A percentile compares a stretch with the other conserved stretches of the same genome.
Conservation (phyloP, 1,140 invertebrate genomes). For the Trissolcus basalis region DNA sequence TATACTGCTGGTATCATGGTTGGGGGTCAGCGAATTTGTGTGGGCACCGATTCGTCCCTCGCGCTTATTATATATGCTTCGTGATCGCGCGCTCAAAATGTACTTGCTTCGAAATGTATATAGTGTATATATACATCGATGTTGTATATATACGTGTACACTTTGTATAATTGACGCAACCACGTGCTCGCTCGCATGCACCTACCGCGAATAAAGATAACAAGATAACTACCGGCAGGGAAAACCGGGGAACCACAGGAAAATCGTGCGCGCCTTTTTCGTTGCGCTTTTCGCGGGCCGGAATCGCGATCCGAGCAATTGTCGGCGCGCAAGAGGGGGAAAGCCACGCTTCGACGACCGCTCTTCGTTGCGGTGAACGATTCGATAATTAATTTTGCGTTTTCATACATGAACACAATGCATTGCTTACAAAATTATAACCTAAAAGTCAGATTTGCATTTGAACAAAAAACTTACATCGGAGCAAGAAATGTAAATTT, state of each 20-base stretch:
- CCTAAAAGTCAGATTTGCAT: no score
- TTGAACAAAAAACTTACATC: no score
- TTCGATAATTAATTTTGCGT: conserved; percentile 11
- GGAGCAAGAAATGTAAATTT: no score
- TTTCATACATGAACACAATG: neutral
- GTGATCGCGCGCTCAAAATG: no score
- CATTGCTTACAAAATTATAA: neutral
- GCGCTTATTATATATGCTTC: no score
- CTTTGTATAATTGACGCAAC: conserved; percentile 47
- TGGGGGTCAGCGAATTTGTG: no score
- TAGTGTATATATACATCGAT: neutral
- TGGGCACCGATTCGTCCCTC: no score
- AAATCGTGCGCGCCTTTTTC: conserved; percentile 43
- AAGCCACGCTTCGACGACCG: conserved; percentile 9
- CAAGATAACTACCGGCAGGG: conserved; percentile 19
- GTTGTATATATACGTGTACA: no score
- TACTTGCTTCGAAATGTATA: no score
- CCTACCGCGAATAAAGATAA: conserved; percentile 29
- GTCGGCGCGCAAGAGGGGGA: conserved; percentile 18
- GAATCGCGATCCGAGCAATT: conserved; percentile 25
- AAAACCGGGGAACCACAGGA: conserved; percentile 23
- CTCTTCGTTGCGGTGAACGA: no score
- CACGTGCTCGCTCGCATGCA: conserved; percentile 48
- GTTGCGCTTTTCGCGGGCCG: conserved; percentile 41
- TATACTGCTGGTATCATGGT: no score